A percentile compares a stretch with the other conserved stretches of the same genome.
Evolutionary conservation across 2,797 vertebrate species (phyloP).

Genomic region (Salarias fasciatus): DNA sequence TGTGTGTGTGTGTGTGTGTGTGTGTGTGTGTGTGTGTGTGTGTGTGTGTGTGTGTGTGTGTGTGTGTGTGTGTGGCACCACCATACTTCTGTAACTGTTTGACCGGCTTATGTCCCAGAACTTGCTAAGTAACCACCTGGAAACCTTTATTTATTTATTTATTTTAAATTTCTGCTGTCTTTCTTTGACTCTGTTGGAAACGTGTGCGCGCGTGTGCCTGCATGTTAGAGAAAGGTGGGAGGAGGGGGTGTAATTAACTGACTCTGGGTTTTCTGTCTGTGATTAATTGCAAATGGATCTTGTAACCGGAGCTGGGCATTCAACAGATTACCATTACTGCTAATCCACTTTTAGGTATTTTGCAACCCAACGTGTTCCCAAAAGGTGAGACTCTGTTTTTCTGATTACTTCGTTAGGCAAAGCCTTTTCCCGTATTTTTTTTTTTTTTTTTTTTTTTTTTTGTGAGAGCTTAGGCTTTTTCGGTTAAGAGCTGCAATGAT

Average conservation of each 20-base stretch:
- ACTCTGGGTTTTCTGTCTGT: conserved; percentile 46
- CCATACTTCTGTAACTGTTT: conserved; percentile 19
- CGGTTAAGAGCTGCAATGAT: conserved; percentile 19
- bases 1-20: conserved; percentile 8
- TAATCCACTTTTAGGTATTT: conserved; percentile 35
- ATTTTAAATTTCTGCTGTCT: background rate
- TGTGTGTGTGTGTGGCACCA: background rate
- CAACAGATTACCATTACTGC: conserved; percentile 65
- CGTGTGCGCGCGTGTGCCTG: background rate
- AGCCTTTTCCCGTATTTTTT: background rate
- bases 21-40: background rate
- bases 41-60: conserved; percentile 10
- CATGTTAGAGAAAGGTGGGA: background rate
- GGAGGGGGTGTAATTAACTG: conserved; percentile 51
- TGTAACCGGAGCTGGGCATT: conserved; percentile 46
- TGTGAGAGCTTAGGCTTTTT: conserved; percentile 14
- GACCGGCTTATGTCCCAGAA: background rate
- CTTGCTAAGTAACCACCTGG: background rate
- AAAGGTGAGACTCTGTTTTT: conserved; percentile 6
- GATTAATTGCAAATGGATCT: conserved; percentile 60
- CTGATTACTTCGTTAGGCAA: conserved; percentile 2
- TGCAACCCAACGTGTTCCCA: conserved; percentile 7
- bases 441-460: too few relatives aligned
- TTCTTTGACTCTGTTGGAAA: background rate
- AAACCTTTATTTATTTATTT: too few relatives aligned